Conservation (phyloP, 1,140 invertebrate genomes). For the Lanistes nyassanus region DNA sequence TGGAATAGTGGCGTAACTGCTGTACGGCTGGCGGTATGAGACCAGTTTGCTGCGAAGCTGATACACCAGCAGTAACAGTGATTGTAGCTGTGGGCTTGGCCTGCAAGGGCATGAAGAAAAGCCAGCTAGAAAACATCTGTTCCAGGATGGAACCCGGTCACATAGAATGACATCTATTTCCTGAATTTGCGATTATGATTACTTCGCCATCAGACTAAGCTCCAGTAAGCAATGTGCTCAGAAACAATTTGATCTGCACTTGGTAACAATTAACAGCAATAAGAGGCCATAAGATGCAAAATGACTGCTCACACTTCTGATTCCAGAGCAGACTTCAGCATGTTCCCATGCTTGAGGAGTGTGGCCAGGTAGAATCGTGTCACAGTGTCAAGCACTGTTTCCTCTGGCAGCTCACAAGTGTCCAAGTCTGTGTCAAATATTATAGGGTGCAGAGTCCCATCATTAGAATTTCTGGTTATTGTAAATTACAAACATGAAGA, state of each 20-base stretch:
- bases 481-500: too few relatives aligned
- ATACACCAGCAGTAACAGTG: constrained; percentile 46
- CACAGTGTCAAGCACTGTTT: constrained; percentile 68
- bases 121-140: too few relatives aligned
- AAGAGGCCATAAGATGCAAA: not conserved
- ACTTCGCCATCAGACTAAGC: too few relatives aligned
- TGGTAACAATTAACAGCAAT: too few relatives aligned
- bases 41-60: constrained; percentile 44
- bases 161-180: too few relatives aligned
- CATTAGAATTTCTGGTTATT: too few relatives aligned
- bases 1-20: constrained; percentile 24
- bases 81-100: constrained; percentile 35
- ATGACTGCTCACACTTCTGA: constrained; percentile 35
- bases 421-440: constrained; percentile 67
- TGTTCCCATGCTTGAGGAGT: constrained; percentile 71
- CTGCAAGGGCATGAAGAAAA: constrained; percentile 21
- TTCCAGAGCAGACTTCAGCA: constrained; percentile 38
- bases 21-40: constrained; percentile 31
- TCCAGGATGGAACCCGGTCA: too few relatives aligned
- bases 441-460: too few relatives aligned
- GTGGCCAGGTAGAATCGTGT: constrained; percentile 70
- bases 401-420: constrained; percentile 66
- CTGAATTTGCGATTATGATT: too few relatives aligned
- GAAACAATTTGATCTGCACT: too few relatives aligned
- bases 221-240: too few relatives aligned